phyloP scores from a whole-genome alignment of 2,888 invertebrate species.

The Hypomecis punctinalis region DNA sequence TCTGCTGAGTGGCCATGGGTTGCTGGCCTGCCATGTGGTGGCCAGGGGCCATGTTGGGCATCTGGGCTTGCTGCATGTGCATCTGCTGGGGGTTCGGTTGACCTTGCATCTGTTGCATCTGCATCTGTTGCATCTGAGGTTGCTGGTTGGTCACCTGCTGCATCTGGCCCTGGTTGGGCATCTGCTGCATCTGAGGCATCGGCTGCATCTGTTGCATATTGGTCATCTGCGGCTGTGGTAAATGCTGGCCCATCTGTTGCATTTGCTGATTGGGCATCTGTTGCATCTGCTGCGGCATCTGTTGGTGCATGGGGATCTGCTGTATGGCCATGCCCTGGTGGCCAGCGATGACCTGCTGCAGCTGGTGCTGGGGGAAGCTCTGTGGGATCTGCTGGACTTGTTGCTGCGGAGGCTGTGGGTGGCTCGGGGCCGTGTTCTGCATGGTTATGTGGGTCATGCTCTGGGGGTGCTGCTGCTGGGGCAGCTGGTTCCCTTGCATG shows the following conservation, averaged over 20 bases:
- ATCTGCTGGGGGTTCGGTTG: constrained; percentile 80
- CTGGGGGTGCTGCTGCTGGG: constrained; percentile 79
- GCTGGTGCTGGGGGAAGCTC: constrained; percentile 82
- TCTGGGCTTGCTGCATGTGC: constrained; percentile 82
- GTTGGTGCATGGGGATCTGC: constrained; percentile 83
- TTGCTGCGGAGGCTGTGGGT: constrained; percentile 74
- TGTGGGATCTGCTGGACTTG: constrained; percentile 83
- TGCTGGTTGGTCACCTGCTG: constrained; percentile 78
- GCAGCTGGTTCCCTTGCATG: constrained; percentile 73
- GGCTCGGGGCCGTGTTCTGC: constrained; percentile 73
- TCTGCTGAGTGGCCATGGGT: constrained; percentile 74
- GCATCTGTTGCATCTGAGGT: constrained; percentile 82
- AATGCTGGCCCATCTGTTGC: constrained; percentile 81
- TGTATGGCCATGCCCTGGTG: constrained; percentile 81
- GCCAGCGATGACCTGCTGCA: constrained; percentile 82
- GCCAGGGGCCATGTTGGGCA: constrained; percentile 76
- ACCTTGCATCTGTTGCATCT: constrained; percentile 81
- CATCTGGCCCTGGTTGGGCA: constrained; percentile 78
- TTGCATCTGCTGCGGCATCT: constrained; percentile 82
- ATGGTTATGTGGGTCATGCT: constrained; percentile 83
- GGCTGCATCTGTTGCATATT: constrained; percentile 83
- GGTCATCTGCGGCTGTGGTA: constrained; percentile 77
- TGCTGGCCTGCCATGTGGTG: constrained; percentile 81
- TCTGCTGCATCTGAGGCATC: constrained; percentile 80
- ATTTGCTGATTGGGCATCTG: constrained; percentile 83